Percentiles rank a stretch among this genome's conserved stretches.
phyloP scores from a whole-genome alignment of 2,113 vertebrate species.

The Hirundichthys speculiger region DNA sequence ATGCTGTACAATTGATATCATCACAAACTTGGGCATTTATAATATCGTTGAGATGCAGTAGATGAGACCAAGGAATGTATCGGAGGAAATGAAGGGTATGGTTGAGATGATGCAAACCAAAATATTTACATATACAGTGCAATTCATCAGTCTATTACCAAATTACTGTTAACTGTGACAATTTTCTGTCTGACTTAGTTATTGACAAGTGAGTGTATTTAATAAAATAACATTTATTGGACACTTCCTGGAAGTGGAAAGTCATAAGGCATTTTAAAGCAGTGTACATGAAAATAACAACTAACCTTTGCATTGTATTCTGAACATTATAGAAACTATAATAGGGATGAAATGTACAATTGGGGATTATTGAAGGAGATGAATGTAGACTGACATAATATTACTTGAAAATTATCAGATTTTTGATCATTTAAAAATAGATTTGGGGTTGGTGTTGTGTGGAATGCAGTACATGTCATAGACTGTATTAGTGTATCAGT shows the following conservation, averaged over 20 bases:
- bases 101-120: slow-evolving; percentile 18
- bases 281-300: not conserved
- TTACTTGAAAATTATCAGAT: slow-evolving; percentile 12
- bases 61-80: slow-evolving; percentile 52
- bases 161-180: slow-evolving; percentile 31
- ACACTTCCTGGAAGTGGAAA: not conserved
- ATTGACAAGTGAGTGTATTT: not conserved
- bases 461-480: not conserved
- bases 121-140: slow-evolving; percentile 19
- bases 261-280: slow-evolving; percentile 18
- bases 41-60: not conserved
- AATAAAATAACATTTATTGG: slow-evolving; percentile 6
- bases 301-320: not conserved
- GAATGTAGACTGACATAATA: not conserved
- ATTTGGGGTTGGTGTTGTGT: not conserved
- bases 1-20: not conserved
- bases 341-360: not conserved
- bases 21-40: slow-evolving; percentile 17
- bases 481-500: not conserved
- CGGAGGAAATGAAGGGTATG: not conserved
- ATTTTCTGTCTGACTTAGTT: slow-evolving; percentile 30
- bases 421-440: slow-evolving; percentile 6
- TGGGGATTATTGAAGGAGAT: not conserved
- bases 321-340: not conserved
- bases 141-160: too few species aligned